phyloP scores from a whole-genome alignment of 2,888 invertebrate genomes.

The Biston betularia region DNA sequence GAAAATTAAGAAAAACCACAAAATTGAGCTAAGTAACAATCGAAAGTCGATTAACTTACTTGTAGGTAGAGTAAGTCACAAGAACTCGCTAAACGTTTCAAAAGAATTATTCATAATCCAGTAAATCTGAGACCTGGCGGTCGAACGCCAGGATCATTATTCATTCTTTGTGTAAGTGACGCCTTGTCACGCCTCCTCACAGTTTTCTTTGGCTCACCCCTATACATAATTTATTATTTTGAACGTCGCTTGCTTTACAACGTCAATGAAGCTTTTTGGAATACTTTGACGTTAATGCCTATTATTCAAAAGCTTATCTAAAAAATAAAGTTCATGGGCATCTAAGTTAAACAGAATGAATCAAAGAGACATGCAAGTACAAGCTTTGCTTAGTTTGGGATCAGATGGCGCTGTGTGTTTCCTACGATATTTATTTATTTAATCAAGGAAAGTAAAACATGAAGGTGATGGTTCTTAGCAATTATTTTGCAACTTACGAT shows the following conservation, averaged over 20 bases:
- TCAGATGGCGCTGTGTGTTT: no score
- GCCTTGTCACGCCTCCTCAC: slow-evolving; percentile 58
- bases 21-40: no score
- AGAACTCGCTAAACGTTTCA: slow-evolving; percentile 20
- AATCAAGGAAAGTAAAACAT: no score
- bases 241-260: slow-evolving; percentile 11
- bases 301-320: neutral
- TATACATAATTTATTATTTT: slow-evolving; percentile 65
- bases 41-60: neutral
- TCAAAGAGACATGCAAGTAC: no score
- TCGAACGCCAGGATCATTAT: slow-evolving; percentile 59
- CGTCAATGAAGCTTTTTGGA: neutral
- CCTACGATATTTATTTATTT: no score
- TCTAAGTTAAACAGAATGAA: no score
- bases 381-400: no score
- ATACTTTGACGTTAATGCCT: neutral
- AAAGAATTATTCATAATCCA: slow-evolving; percentile 45
- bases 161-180: slow-evolving; percentile 70
- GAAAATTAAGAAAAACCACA: no score
- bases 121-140: slow-evolving; percentile 42
- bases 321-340: neutral
- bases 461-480: no score
- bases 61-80: neutral
- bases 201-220: slow-evolving; percentile 45
- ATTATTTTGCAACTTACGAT: no score